phyloP scores from a whole-genome alignment of 2,888 invertebrate genomes.

The Mechanitis messenoides region DNA sequence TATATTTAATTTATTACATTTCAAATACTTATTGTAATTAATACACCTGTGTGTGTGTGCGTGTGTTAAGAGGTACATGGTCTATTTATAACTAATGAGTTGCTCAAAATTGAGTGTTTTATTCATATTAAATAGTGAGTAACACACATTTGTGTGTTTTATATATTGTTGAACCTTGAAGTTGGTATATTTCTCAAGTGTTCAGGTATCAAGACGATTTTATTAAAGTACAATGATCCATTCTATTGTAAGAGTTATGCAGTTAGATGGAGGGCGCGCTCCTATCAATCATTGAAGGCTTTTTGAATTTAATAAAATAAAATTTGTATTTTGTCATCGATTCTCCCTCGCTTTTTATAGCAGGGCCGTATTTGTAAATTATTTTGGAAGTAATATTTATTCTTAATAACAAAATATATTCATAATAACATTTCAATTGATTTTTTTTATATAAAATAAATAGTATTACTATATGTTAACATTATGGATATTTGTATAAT shows the following conservation, averaged over 20 bases:
- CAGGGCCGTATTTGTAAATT: constrained; percentile 49
- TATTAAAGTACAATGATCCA: constrained; percentile 57
- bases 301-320: constrained; percentile 79
- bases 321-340: constrained; percentile 78
- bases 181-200: no score
- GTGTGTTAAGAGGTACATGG: no score
- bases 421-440: no score
- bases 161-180: no score
- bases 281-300: constrained; percentile 76
- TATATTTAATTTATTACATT: constrained; percentile 26
- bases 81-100: no score
- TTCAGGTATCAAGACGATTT: constrained; percentile 11
- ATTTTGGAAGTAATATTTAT: not conserved
- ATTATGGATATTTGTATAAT: no score
- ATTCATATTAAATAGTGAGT: no score
- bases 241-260: constrained; percentile 73
- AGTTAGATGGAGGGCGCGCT: constrained; percentile 57
- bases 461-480: no score
- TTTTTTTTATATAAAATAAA: no score
- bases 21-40: constrained; percentile 14
- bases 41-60: not conserved
- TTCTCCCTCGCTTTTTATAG: constrained; percentile 62
- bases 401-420: not conserved
- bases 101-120: no score
- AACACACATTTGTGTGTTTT: no score